Evolutionary conservation across 2,797 vertebrate genomes (phyloP), one percentile per base, ranked within the genome.

Genomic region (Intellagama lesueurii): DNA sequence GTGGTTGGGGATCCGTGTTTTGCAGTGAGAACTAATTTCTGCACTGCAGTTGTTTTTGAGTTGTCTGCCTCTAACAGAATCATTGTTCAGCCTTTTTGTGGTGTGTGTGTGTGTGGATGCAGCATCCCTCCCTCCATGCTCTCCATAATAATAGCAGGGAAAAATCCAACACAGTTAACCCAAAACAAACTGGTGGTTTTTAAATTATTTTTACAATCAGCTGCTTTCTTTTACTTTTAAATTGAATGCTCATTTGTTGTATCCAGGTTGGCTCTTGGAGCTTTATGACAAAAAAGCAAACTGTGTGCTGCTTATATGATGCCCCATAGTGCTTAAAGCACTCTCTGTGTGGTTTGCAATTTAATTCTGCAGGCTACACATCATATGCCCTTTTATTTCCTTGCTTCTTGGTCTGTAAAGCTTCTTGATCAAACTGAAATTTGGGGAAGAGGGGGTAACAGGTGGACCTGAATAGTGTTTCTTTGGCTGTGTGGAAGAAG

Each of bases 61-160:
- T 32, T 19, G 56, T 85, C 77, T 73, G 77, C 77, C 69, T 81
- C 60, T 89, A 69, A 28, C 30, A 66, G 60, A 86, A 76, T 17
- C 26, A 28, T 68, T 68, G 88, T 44, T 56, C 52, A 56, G 52
- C 52, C 52, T 56, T 56, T 56, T 40, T 66, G 81, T 80, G 52
- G 28, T 56, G 2, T 35, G 40, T 40, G 40, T 40, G 40, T 40
- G 40, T 40, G 40, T 85, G 52, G 17, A 47, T 49, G 68, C 40
- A 80, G 40, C 35, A 49, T 80, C 40, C 40, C 40, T 80, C 40
- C 40, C 40, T 8, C 66, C 30, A 16, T 69, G 66, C 35, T 52
- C 17, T 66, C 28, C 11, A 75, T 81, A 17, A 12, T 86, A 66
- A 76, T 68, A 86, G 28, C 24, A 80, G 44, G n/a, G 32, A 12